These are phyloP conservation scores for Sussaba pulchella DNA, from an alignment of 2,888 invertebrate species.

Conservation along the genomic window DNA sequence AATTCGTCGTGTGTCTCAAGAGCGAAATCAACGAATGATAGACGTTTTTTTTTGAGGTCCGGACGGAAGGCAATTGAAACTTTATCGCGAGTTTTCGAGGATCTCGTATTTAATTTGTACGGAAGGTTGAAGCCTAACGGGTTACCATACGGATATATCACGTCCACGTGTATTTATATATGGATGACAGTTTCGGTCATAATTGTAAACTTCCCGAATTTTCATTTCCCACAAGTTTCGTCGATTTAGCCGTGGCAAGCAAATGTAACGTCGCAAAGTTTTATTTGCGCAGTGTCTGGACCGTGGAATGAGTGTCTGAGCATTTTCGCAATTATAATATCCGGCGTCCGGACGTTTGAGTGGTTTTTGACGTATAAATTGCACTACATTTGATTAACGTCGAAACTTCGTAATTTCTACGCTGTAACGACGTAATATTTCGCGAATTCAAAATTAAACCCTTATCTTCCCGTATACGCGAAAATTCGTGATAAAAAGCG, in stretches of 20 bases:
- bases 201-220: conserved; percentile 49
- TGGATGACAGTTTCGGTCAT: conserved; percentile 23
- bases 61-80: conserved; percentile 55
- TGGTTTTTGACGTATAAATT: conserved; percentile 5
- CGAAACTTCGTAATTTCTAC: background rate
- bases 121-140: conserved; percentile 1
- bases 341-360: background rate
- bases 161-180: background rate
- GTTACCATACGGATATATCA: conserved; percentile 8
- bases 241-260: conserved; percentile 15
- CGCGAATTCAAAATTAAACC: background rate
- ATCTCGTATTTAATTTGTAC: conserved; percentile 11
- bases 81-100: conserved; percentile 35
- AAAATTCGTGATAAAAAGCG: background rate
- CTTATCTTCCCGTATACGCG: background rate
- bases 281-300: conserved; percentile 40
- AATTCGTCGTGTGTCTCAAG: background rate
- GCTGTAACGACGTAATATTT: background rate
- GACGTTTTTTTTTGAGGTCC: conserved; percentile 11
- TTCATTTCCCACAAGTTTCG: conserved; percentile 56
- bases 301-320: conserved; percentile 4
- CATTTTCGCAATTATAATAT: conserved; percentile 25
- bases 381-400: conserved; percentile 6
- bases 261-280: conserved; percentile 1
- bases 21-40: conserved; percentile 3